phyloP scores from a whole-genome alignment of 1,140 invertebrate genomes.

The Caligus rogercresseyi region DNA sequence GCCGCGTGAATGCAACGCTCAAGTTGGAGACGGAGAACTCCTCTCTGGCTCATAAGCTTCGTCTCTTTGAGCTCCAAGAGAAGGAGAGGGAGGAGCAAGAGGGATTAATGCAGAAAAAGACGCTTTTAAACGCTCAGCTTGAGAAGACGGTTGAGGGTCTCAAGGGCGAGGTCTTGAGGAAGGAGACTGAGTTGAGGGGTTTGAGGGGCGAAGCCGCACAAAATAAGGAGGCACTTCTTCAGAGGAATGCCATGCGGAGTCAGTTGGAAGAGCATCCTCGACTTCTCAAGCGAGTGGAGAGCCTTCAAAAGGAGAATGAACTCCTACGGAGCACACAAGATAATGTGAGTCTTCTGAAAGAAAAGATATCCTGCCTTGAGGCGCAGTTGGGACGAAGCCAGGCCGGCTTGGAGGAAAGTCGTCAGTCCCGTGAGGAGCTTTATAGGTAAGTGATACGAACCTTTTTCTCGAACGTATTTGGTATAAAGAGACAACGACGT shows the following conservation, averaged over 20 bases:
- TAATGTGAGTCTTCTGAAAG: conserved; percentile 3
- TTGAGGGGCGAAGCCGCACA: not conserved
- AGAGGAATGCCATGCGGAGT: not conserved
- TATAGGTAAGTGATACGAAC: too few relatives aligned
- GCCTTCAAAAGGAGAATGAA: not conserved
- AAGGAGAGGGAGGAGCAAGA: not conserved
- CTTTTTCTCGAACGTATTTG: too few relatives aligned
- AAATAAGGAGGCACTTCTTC: not conserved
- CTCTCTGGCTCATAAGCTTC: not conserved
- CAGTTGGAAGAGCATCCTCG: not conserved
- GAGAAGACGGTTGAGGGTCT: not conserved
- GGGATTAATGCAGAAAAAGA: not conserved
- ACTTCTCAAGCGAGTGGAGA: not conserved
- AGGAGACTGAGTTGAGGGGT: not conserved
- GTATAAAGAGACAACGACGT: too few relatives aligned
- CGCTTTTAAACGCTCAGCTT: not conserved
- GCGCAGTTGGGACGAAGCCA: not conserved
- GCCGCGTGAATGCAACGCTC: not conserved
- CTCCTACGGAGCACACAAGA: conserved; percentile 3
- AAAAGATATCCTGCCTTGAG: conserved; percentile 4
- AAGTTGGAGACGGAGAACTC: not conserved
- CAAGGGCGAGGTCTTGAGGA: not conserved
- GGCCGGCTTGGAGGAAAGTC: not conserved
- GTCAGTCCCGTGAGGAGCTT: too few relatives aligned
- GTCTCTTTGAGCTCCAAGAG: not conserved